phyloP scores from a whole-genome alignment of 2,888 invertebrate genomes.

The Lasioglossum marginatum region DNA sequence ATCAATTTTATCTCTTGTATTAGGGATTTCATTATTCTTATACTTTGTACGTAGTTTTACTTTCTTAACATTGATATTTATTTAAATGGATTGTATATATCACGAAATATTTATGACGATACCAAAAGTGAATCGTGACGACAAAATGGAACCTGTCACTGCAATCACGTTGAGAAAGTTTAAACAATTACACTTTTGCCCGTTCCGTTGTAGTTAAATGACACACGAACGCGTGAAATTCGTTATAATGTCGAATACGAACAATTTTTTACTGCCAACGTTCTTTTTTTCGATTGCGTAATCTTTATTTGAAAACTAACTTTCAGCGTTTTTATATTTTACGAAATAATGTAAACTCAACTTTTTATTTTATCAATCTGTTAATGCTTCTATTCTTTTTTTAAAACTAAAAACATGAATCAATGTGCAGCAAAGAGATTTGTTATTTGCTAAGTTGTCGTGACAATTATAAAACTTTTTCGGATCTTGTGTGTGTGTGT shows the following conservation, averaged over 20 bases:
- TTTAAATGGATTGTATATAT: too few relatives aligned
- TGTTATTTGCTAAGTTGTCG: too few relatives aligned
- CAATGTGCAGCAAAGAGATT: neutral
- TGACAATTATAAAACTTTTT: too few relatives aligned
- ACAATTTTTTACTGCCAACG: too few relatives aligned
- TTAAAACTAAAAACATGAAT: neutral
- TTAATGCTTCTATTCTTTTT: too few relatives aligned
- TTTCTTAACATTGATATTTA: neutral
- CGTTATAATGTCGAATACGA: neutral
- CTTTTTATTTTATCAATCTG: too few relatives aligned
- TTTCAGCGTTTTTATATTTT: neutral
- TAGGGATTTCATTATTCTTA: too few relatives aligned
- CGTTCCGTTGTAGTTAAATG: neutral
- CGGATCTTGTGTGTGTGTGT: too few relatives aligned
- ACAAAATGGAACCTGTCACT: neutral
- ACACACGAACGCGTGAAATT: neutral
- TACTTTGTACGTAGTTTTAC: too few relatives aligned
- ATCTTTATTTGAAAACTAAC: too few relatives aligned
- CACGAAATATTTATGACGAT: neutral
- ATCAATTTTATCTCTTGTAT: neutral
- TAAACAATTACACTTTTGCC: neutral
- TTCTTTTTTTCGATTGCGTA: too few relatives aligned
- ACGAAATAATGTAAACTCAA: neutral
- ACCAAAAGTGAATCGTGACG: neutral
- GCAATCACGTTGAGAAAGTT: neutral